Conservation (phyloP, 2,888 invertebrate genomes). For the Oasisia sp. region DNA sequence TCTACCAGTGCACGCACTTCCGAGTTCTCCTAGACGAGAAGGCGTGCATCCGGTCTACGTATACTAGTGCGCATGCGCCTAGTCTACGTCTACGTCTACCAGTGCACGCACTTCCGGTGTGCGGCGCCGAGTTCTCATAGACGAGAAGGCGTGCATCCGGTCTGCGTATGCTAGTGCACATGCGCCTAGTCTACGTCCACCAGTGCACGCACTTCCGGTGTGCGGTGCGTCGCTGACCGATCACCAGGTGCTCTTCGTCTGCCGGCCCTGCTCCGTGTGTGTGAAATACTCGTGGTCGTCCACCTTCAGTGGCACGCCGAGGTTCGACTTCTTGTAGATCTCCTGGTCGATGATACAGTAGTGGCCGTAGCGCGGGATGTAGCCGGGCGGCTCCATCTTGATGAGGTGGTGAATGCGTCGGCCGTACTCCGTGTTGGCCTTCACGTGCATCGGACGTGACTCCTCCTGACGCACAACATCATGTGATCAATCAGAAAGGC, state of each 20-base stretch:
- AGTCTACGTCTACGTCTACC: no score
- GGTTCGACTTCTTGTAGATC: conserved; percentile 3
- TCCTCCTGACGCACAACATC: background rate
- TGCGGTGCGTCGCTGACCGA: no score
- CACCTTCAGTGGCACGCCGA: background rate
- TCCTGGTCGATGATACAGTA: background rate
- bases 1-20: no score
- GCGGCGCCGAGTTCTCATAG: no score
- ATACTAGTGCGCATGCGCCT: no score
- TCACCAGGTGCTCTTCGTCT: background rate
- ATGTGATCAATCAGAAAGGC: background rate
- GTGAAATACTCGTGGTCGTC: background rate
- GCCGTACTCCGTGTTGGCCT: background rate
- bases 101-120: no score
- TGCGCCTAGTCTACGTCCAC: no score
- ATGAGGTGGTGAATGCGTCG: background rate
- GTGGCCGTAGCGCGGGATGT: background rate
- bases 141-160: no score
- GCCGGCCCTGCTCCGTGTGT: background rate
- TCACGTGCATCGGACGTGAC: background rate
- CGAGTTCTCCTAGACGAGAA: no score
- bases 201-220: no score
- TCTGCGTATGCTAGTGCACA: no score
- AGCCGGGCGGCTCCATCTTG: background rate
- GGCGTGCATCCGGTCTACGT: no score